Percentiles rank a stretch among this genome's conserved stretches.
phyloP scores from a whole-genome alignment of 1,140 invertebrate species.

The Monomorium pharaonis region DNA sequence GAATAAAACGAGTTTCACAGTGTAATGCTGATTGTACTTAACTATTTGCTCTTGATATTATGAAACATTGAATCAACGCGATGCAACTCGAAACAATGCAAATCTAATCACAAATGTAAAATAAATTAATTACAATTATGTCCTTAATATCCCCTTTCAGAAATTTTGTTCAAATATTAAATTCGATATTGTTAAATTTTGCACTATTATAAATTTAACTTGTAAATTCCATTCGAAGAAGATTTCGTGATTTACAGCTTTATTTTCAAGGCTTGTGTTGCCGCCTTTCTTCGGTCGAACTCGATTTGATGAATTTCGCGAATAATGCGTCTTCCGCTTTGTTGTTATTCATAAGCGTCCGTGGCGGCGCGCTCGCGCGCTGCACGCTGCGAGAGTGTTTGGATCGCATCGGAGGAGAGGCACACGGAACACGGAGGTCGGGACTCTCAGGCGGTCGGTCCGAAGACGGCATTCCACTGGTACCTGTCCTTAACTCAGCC shows the following conservation, averaged over 20 bases:
- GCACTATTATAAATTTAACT: background rate
- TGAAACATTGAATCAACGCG: background rate
- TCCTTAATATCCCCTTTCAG: background rate
- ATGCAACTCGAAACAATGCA: background rate
- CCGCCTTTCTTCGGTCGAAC: background rate
- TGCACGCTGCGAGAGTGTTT: slow-evolving; percentile 45
- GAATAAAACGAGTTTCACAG: too few species aligned
- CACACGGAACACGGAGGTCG: slow-evolving; percentile 63
- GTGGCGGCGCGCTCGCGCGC: background rate
- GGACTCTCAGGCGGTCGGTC: slow-evolving; percentile 62
- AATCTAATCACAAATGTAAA: background rate
- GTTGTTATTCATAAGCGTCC: slow-evolving; percentile 42
- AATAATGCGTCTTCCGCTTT: slow-evolving; percentile 8
- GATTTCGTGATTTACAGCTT: background rate
- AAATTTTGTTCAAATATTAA: background rate
- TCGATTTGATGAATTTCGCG: slow-evolving; percentile 1
- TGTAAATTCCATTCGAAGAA: background rate
- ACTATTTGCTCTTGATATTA: background rate
- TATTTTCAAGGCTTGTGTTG: background rate
- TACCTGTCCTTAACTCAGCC: slow-evolving; percentile 80
- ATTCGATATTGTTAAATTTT: background rate
- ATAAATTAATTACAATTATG: background rate
- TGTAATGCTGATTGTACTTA: background rate
- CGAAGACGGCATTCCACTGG: slow-evolving; percentile 80
- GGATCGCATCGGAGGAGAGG: slow-evolving; percentile 40